phyloP scores from a whole-genome alignment of 2,888 invertebrate species.

The Stenodera caucasica region DNA sequence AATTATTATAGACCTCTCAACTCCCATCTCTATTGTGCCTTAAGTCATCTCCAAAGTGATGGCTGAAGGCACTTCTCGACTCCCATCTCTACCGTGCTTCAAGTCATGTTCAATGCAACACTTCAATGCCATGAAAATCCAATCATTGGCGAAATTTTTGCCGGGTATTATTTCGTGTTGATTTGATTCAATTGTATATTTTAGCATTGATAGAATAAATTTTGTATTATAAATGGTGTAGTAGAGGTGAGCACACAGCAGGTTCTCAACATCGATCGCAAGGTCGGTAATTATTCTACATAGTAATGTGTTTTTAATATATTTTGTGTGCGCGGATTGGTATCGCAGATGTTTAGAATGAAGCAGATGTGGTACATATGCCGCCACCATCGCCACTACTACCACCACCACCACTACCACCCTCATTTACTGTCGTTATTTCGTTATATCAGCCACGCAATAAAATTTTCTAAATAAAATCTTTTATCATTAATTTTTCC shows the following conservation, averaged over 20 bases:
- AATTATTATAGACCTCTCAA: no score
- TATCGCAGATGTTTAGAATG: conserved; percentile 42
- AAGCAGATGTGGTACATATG: conserved; percentile 43
- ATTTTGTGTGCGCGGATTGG: conserved; percentile 49
- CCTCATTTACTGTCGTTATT: background rate
- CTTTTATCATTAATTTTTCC: no score
- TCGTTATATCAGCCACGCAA: background rate
- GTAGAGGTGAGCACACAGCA: background rate
- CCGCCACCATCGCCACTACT: conserved; percentile 33
- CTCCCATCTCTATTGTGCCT: no score
- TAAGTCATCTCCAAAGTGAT: no score
- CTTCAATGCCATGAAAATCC: no score
- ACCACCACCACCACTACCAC: conserved; percentile 13
- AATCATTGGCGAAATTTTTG: no score
- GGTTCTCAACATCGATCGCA: conserved; percentile 26
- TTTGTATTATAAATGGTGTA: background rate
- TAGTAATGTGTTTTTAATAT: conserved; percentile 51
- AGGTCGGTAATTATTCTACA: conserved; percentile 44
- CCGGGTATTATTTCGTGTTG: no score
- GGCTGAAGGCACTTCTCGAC: no score
- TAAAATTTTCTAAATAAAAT: background rate
- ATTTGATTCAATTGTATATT: background rate
- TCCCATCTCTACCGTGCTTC: no score
- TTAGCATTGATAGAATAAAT: conserved; percentile 1
- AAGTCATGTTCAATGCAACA: no score